These are phyloP conservation scores for Apocheima hispidaria DNA, from an alignment of 2,888 invertebrate genomes.

Conservation along the genomic window DNA sequence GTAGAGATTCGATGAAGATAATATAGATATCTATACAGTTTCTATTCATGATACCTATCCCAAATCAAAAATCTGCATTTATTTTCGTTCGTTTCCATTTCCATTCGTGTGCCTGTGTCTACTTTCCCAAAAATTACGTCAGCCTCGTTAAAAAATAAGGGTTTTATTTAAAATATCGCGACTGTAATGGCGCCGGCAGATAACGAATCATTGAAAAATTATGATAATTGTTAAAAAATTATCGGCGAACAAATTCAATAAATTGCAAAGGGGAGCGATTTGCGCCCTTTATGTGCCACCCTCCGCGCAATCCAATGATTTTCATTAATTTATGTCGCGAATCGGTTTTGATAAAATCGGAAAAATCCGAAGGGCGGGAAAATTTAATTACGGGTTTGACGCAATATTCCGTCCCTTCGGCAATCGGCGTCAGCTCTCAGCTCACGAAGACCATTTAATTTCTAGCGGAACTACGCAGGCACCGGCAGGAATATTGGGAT, in stretches of 20 bases:
- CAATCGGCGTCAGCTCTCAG: conserved; percentile 28
- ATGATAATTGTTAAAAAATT: conserved; percentile 74
- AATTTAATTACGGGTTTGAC: conserved; percentile 45
- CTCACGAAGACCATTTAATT: not conserved
- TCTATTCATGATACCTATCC: conserved; percentile 13
- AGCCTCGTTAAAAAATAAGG: conserved; percentile 35
- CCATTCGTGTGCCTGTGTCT: conserved; percentile 5
- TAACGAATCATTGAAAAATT: conserved; percentile 79
- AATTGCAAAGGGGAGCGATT: conserved; percentile 57
- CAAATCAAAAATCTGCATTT: conserved; percentile 24
- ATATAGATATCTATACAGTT: too few species aligned
- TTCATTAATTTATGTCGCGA: conserved; percentile 64
- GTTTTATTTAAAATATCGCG: conserved; percentile 42
- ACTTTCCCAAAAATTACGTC: conserved; percentile 25
- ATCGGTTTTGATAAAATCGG: conserved; percentile 57
- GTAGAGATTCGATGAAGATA: too few species aligned
- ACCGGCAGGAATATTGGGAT: not conserved
- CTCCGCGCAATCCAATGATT: conserved; percentile 53
- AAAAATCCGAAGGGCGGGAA: conserved; percentile 46
- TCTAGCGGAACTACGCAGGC: not conserved
- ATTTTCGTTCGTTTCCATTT: conserved; percentile 22
- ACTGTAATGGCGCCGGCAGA: conserved; percentile 54
- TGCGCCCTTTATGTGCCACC: conserved; percentile 43
- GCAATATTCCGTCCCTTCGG: conserved; percentile 38
- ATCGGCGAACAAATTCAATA: conserved; percentile 63